A percentile compares a stretch with the other conserved stretches of the same genome.
phyloP scores from a whole-genome alignment of 1,140 invertebrate genomes.

The Lepidotrigona ventralis region DNA sequence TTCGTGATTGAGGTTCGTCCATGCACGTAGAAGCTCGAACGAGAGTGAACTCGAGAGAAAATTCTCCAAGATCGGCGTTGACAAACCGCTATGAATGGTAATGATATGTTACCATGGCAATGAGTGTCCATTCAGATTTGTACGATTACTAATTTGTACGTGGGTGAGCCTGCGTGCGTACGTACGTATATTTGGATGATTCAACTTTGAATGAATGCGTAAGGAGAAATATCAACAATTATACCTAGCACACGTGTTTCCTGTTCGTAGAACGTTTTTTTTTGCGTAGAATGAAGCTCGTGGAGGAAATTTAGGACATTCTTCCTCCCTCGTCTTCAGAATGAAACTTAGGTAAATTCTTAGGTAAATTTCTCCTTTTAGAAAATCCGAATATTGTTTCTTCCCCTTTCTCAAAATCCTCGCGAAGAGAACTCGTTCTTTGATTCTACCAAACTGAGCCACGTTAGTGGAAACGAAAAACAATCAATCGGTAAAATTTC shows the following conservation, averaged over 20 bases:
- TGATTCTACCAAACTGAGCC: too few species aligned
- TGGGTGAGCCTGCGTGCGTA: not conserved
- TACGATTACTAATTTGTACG: not conserved
- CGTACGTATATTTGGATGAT: not conserved
- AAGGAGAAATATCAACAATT: slow-evolving; percentile 4
- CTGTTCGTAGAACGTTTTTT: not conserved
- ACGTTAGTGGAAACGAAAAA: too few species aligned
- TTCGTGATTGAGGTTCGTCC: not conserved
- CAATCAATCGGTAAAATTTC: too few species aligned
- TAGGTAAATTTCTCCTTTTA: too few species aligned
- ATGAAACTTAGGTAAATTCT: not conserved
- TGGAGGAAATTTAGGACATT: not conserved
- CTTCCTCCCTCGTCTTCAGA: not conserved
- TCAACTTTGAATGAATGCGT: not conserved
- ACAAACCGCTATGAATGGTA: not conserved
- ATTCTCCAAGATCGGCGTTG: not conserved
- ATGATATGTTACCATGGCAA: not conserved
- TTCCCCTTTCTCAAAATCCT: too few species aligned
- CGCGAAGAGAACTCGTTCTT: too few species aligned
- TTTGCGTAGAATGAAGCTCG: not conserved
- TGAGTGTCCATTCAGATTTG: slow-evolving; percentile 1
- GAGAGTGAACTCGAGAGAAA: not conserved
- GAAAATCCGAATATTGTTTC: too few species aligned
- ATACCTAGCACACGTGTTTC: not conserved
- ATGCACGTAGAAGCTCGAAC: not conserved